These are phyloP conservation scores for Eudorcas thomsonii DNA, from an alignment of 2,113 vertebrate species.

Conservation along the genomic window DNA sequence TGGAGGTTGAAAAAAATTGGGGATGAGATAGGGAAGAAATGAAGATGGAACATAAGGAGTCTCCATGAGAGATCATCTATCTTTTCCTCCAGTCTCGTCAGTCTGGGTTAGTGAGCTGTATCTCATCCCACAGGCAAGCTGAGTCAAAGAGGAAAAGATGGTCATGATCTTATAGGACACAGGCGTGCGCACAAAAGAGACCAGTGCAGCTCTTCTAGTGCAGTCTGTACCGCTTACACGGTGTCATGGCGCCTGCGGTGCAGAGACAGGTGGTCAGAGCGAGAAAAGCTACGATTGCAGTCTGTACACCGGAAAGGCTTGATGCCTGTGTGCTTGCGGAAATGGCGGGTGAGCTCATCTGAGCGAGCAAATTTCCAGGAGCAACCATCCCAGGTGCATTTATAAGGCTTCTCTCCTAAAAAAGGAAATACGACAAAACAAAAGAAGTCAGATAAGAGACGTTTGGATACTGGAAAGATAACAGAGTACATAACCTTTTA, in stretches of 20 bases:
- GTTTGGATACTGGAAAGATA: neutral
- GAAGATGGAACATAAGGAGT: neutral
- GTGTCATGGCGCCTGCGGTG: conserved; percentile 95
- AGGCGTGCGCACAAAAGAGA: neutral
- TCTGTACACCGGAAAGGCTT: conserved; percentile 98
- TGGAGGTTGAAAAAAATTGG: conserved; percentile 34
- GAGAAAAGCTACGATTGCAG: conserved; percentile 97
- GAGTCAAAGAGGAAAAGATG: neutral
- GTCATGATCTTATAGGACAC: neutral
- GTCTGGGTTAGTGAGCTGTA: conserved; percentile 45
- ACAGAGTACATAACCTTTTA: neutral
- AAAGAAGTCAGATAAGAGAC: conserved; percentile 34
- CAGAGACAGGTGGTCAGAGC: conserved; percentile 95
- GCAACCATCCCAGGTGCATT: conserved; percentile 97
- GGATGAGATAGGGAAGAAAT: neutral
- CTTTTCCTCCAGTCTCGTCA: conserved; percentile 24
- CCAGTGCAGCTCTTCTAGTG: neutral
- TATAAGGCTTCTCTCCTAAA: conserved; percentile 95
- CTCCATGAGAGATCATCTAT: neutral
- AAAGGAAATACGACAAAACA: neutral
- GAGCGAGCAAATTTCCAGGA: conserved; percentile 96
- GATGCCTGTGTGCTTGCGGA: conserved; percentile 97
- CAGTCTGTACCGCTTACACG: conserved; percentile 85
- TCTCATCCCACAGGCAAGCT: neutral
- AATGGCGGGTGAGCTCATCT: conserved; percentile 96